Conservation (phyloP, 2,888 invertebrate species). For the Aelia acuminata region DNA sequence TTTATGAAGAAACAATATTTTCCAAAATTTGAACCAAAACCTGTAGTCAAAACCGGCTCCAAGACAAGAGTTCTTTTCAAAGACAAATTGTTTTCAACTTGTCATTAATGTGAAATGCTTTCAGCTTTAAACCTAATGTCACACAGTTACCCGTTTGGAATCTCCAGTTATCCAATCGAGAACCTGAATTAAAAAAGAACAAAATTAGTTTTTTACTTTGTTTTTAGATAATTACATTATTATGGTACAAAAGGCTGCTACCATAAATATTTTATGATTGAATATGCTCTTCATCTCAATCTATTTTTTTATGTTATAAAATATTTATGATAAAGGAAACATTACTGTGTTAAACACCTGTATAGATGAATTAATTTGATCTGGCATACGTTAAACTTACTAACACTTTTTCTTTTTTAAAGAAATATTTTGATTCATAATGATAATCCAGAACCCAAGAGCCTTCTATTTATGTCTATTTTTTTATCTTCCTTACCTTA, state of each 20-base stretch:
- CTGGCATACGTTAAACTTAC: not conserved
- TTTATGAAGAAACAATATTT: constrained; percentile 8
- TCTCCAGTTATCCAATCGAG: constrained; percentile 87
- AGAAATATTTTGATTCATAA: too few relatives aligned
- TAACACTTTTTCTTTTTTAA: not conserved
- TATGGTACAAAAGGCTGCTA: too few relatives aligned
- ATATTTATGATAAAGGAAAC: not conserved
- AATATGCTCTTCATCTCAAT: too few relatives aligned
- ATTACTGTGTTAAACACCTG: not conserved
- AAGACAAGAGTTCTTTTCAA: not conserved
- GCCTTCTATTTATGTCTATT: too few relatives aligned
- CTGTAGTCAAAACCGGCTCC: not conserved
- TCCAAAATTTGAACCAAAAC: constrained; percentile 17
- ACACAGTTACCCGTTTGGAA: constrained; percentile 86
- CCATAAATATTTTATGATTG: not conserved
- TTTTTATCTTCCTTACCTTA: too few relatives aligned
- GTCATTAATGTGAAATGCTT: not conserved
- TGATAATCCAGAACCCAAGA: too few relatives aligned
- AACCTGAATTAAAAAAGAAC: constrained; percentile 72
- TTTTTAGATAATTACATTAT: not conserved
- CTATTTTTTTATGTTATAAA: too few relatives aligned
- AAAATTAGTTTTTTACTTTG: not conserved
- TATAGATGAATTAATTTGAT: not conserved
- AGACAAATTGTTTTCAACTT: constrained; percentile 1
- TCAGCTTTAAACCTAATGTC: constrained; percentile 68